These are phyloP conservation scores for Leptothorax acervorum DNA, from an alignment of 2,888 invertebrate species.

Conservation along the genomic window DNA sequence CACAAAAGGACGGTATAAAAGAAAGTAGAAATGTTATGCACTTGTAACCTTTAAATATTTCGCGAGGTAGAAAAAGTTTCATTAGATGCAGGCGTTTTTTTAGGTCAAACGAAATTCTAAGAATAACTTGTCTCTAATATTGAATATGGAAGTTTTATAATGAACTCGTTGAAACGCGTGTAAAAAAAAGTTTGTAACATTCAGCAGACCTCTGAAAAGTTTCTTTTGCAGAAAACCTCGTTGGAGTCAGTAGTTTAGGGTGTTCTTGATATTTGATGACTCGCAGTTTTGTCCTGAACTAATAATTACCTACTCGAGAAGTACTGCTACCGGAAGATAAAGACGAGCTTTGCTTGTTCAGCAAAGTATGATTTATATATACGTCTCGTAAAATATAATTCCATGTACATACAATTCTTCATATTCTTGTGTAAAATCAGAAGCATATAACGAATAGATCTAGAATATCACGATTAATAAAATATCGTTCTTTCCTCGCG, in stretches of 20 bases:
- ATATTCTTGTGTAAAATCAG: neutral
- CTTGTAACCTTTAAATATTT: constrained; percentile 15
- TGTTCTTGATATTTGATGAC: constrained; percentile 18
- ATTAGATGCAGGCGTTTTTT: neutral
- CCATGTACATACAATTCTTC: neutral
- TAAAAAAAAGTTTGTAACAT: constrained; percentile 7
- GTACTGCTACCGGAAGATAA: neutral
- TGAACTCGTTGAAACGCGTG: neutral
- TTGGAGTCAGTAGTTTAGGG: neutral
- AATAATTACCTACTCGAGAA: constrained; percentile 31
- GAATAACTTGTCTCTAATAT: constrained; percentile 23
- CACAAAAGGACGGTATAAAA: neutral
- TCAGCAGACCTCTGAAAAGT: neutral
- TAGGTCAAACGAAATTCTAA: constrained; percentile 32
- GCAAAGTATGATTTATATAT: neutral
- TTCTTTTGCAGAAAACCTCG: neutral
- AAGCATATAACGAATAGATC: neutral
- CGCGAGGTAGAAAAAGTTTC: neutral
- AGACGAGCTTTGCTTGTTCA: neutral
- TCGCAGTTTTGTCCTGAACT: neutral
- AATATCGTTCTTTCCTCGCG: neutral
- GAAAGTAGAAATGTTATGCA: neutral
- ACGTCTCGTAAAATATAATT: neutral
- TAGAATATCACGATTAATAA: neutral
- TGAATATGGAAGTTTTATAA: constrained; percentile 29